phyloP scores from a whole-genome alignment of 2,797 vertebrate species.

The Enteromius anoplus region DNA sequence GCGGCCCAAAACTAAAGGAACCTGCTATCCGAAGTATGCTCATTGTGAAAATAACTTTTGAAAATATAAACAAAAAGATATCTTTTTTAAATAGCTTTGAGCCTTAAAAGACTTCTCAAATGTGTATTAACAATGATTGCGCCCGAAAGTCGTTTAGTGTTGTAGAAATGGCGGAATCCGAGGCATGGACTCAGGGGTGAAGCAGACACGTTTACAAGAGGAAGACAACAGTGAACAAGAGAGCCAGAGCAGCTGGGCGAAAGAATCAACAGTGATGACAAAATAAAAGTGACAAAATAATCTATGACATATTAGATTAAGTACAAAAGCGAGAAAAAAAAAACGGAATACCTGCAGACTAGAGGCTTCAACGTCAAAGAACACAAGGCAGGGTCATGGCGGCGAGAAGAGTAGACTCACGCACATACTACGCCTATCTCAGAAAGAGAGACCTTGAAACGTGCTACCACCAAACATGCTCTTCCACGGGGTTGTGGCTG shows the following conservation, averaged over 20 bases:
- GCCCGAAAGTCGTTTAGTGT: conserved; percentile 45
- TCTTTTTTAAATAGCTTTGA: neutral
- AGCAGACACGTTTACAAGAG: conserved; percentile 68
- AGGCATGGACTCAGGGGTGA: conserved; percentile 70
- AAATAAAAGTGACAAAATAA: conserved; percentile 12
- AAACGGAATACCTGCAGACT: conserved; percentile 77
- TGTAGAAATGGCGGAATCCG: conserved; percentile 77
- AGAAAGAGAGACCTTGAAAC: conserved; percentile 53
- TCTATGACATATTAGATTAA: neutral
- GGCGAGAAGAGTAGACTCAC: conserved; percentile 76
- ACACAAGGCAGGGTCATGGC: conserved; percentile 77
- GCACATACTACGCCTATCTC: conserved; percentile 69
- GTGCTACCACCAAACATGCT: conserved; percentile 63
- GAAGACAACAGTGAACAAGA: conserved; percentile 66
- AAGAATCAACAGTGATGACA: conserved; percentile 3
- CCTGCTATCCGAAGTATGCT: neutral
- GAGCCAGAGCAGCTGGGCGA: conserved; percentile 55
- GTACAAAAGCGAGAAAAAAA: conserved; percentile 54
- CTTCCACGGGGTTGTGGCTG: conserved; percentile 57
- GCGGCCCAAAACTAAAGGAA: neutral
- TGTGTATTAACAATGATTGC: neutral
- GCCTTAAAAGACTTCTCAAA: neutral
- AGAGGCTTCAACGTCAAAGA: conserved; percentile 61
- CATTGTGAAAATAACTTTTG: neutral
- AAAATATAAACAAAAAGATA: neutral